Evolutionary conservation across 2,888 invertebrate genomes (phyloP).

Genomic region (Hecatera dysodea): DNA sequence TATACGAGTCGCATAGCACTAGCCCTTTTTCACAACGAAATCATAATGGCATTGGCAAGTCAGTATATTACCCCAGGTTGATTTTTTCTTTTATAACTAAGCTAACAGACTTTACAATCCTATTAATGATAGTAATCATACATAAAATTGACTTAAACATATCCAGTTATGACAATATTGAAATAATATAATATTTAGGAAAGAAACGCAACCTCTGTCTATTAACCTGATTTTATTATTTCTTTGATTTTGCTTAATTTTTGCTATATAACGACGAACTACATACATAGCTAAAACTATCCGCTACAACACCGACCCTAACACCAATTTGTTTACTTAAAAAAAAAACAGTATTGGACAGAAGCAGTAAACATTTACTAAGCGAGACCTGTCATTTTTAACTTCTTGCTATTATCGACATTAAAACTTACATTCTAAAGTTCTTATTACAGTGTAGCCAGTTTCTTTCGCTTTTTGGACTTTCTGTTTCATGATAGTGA

Average conservation of each 20-base stretch:
- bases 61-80: not conserved
- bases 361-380: conserved; percentile 41
- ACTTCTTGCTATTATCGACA: conserved; percentile 29
- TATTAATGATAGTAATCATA: not conserved
- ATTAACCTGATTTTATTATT: not conserved
- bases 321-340: conserved; percentile 50
- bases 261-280: conserved; percentile 11
- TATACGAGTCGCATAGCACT: not conserved
- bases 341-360: conserved; percentile 44
- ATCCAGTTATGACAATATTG: not conserved
- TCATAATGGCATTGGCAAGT: not conserved
- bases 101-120: not conserved
- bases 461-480: conserved; percentile 18
- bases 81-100: not conserved
- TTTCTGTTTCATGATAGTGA: not conserved
- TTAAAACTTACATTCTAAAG: conserved; percentile 27
- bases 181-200: not conserved
- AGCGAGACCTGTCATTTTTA: conserved; percentile 28
- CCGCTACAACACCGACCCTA: conserved; percentile 47
- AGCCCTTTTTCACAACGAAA: not conserved
- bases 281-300: conserved; percentile 30
- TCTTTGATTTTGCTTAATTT: not conserved
- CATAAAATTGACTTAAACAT: conserved; percentile 13
- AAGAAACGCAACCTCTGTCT: conserved; percentile 7
- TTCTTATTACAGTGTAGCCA: conserved; percentile 44